Conservation (phyloP, 2,113 vertebrate genomes). For the Nicator chloris region DNA sequence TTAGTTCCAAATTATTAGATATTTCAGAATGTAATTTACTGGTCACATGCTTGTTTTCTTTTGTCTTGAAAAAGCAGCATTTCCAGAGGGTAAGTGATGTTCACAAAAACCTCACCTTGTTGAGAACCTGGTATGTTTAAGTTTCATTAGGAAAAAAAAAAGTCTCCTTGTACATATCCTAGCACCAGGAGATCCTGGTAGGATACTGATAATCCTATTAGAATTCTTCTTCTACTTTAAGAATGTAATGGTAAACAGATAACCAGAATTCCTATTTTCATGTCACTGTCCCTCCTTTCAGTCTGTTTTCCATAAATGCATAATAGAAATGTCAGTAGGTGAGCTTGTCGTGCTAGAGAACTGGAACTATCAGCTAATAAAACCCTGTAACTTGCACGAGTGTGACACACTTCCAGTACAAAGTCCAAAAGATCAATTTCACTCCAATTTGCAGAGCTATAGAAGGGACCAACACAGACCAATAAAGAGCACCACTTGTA, state of each 20-base stretch:
- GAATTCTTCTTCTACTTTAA: not conserved
- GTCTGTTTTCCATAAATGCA: not conserved
- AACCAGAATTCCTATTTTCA: not conserved
- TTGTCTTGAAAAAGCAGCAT: not conserved
- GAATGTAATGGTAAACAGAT: not conserved
- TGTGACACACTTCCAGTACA: not conserved
- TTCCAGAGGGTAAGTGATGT: not conserved
- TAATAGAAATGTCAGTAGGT: not conserved
- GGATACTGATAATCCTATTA: not conserved
- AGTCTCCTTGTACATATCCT: not conserved
- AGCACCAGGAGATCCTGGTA: not conserved
- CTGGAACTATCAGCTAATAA: not conserved
- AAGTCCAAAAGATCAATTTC: not conserved
- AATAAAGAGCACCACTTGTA: not conserved
- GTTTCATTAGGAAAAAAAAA: not conserved
- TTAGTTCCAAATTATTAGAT: not conserved
- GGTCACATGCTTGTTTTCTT: not conserved
- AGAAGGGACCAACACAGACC: not conserved
- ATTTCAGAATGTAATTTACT: not conserved
- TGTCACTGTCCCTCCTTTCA: not conserved
- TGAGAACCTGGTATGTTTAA: not conserved
- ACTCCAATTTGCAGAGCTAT: not conserved
- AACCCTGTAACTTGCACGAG: not conserved
- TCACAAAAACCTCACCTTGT: not conserved
- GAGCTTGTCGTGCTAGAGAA: not conserved